Evolutionary conservation across 2,888 invertebrate species (phyloP).

Genomic region (Mesorhabditis spiculigera): DNA sequence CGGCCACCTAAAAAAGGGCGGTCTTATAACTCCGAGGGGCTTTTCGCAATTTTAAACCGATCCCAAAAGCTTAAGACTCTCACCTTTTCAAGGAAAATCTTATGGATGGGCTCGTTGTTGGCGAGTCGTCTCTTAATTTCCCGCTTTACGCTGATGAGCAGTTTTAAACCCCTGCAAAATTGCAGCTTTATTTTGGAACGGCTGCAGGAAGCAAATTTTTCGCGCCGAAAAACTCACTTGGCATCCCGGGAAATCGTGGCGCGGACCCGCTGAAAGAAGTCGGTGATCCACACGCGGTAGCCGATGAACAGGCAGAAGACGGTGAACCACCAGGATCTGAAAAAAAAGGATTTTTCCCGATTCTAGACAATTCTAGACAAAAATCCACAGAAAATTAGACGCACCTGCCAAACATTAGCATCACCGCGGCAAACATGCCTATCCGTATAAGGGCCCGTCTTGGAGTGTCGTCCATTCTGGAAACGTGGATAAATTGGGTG

Average conservation of each 20-base stretch:
- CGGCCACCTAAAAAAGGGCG: neutral
- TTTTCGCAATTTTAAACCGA: neutral
- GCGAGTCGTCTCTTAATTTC: conserved; percentile 37
- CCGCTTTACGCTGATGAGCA: conserved; percentile 39
- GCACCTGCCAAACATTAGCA: neutral
- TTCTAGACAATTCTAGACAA: neutral
- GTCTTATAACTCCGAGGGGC: neutral
- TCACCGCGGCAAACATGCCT: neutral
- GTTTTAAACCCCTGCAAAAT: conserved; percentile 42
- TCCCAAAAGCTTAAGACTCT: neutral
- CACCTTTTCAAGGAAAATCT: conserved; percentile 47
- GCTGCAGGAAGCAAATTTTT: neutral
- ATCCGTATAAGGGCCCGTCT: neutral
- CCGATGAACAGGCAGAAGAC: conserved; percentile 30
- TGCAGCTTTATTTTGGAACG: neutral
- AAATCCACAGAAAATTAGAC: neutral
- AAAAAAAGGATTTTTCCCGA: neutral
- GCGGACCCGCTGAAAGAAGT: conserved; percentile 34
- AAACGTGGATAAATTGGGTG: neutral
- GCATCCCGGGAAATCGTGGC: conserved; percentile 48
- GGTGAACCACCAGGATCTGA: conserved; percentile 28
- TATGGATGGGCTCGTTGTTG: conserved; percentile 45
- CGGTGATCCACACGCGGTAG: conserved; percentile 32
- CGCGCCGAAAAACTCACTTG: conserved; percentile 30
- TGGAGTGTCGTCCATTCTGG: conserved; percentile 5